Percentiles rank a stretch among this genome's conserved stretches.
phyloP scores from a whole-genome alignment of 2,888 invertebrate genomes.

The Leucophenga montana region DNA sequence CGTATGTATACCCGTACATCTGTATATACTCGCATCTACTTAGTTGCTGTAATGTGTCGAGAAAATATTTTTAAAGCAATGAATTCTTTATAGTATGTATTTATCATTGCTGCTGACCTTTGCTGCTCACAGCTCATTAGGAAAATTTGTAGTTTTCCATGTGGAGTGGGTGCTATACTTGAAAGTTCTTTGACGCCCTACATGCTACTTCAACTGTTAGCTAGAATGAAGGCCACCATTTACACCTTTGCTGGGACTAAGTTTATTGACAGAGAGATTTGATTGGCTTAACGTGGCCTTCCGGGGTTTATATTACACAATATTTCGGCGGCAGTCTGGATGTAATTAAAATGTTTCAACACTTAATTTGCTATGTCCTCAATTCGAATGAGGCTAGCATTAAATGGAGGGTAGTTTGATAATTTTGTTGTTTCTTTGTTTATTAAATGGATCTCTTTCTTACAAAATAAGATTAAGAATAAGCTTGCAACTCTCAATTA shows the following conservation, averaged over 20 bases:
- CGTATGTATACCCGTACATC: conserved; percentile 28
- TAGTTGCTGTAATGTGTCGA: conserved; percentile 39
- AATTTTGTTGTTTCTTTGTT: no score
- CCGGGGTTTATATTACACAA: conserved; percentile 29
- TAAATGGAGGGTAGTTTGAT: neutral
- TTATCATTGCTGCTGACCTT: neutral
- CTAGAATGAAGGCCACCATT: conserved; percentile 11
- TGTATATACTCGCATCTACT: neutral
- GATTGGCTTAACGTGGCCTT: neutral
- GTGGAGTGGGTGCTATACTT: conserved; percentile 49
- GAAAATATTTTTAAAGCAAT: conserved; percentile 28
- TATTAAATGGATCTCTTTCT: no score
- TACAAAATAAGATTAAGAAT: no score
- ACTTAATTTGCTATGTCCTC: neutral
- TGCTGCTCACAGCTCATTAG: neutral
- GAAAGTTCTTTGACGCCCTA: conserved; percentile 47
- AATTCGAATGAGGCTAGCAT: neutral
- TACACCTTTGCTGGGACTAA: neutral
- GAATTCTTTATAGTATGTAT: conserved; percentile 54
- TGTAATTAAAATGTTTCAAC: conserved; percentile 40
- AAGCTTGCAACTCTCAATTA: no score
- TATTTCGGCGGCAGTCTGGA: conserved; percentile 27
- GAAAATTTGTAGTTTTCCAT: conserved; percentile 18
- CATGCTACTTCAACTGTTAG: neutral
- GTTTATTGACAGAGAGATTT: neutral